Evolutionary conservation across 2,888 invertebrate genomes (phyloP).

Genomic region (Leptinotarsa tumamoca): DNA sequence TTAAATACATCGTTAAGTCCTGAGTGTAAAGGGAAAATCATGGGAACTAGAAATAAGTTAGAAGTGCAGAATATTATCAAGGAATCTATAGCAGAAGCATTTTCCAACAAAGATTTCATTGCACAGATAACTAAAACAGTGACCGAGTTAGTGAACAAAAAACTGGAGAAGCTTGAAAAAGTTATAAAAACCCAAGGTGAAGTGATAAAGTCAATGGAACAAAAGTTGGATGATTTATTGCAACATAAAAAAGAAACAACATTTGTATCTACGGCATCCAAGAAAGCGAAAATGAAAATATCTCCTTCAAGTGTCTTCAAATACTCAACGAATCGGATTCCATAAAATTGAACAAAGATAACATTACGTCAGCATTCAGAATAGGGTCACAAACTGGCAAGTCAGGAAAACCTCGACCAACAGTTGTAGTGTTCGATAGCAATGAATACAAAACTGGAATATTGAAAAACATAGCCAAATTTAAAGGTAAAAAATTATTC

Average conservation of each 20-base stretch:
- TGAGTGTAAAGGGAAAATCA: background rate
- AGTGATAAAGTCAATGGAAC: constrained; percentile 19
- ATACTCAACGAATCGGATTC: background rate
- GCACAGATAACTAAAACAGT: background rate
- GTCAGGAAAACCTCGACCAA: constrained; percentile 16
- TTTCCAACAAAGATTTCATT: background rate
- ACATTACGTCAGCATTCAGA: no score
- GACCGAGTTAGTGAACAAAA: background rate
- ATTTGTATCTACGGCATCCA: background rate
- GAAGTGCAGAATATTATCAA: constrained; percentile 1
- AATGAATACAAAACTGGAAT: background rate
- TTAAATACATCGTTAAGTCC: no score
- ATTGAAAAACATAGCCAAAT: constrained; percentile 7
- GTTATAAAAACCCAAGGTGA: constrained; percentile 19
- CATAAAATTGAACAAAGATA: background rate
- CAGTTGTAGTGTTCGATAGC: background rate
- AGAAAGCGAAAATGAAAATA: background rate
- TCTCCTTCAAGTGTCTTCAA: background rate
- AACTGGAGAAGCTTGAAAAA: constrained; percentile 8
- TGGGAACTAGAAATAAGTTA: constrained; percentile 3
- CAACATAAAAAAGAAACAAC: constrained; percentile 5
- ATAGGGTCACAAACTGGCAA: background rate
- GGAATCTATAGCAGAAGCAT: constrained; percentile 1
- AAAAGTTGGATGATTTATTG: constrained; percentile 6
- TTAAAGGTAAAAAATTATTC: background rate